Evolutionary conservation across 2,797 vertebrate species (phyloP), one percentile per base, ranked within the genome.

Genomic region (Propithecus perrieri): DNA sequence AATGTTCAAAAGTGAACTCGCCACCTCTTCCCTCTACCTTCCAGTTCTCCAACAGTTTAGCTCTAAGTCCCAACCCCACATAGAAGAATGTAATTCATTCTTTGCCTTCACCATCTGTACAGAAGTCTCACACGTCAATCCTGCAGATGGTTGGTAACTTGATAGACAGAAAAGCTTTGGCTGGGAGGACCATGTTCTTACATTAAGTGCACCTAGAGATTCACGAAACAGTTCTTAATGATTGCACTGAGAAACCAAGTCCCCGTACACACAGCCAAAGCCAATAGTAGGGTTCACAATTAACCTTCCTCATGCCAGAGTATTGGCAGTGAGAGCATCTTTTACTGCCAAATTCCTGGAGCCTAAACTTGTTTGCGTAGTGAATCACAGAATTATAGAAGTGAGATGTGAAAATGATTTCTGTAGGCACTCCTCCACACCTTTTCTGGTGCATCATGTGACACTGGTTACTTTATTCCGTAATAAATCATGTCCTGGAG

Each of bases 281-380:
- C 87, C 81, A 93, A 95, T 74, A 88, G 53, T 18, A 30, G 93
- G 41, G 76, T 95, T 95, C 80, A 94, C 50, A 83, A 95, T 95
- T 94, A 94, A 91, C 93, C 95, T 93, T 91, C 50, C 79, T 84
- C 78, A 38, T 87, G 91, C 85, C 87, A 71, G 83, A 88, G 76
- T 93, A 74, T 91, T 91, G 87, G 94, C 86, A 81, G n/a, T 2
- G 5, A 90, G 41, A 90, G 13, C 69, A 83, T 81, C 80, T 59
- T 65, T 57, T 93, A 74, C 74, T 98, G 91, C 93, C 94, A 97
- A 90, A 94, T 96, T 95, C 84, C 89, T 90, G 35, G 50, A 97
- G 72, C 72, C 89, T 91, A 96, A 83, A 95, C 67, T 91, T 95
- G 84, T 97, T 97, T 97, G 86, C 59, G 28, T 95, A 97, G 89